These are phyloP conservation scores for Leucophenga maculata DNA, from an alignment of 2,888 invertebrate genomes.

Conservation along the genomic window DNA sequence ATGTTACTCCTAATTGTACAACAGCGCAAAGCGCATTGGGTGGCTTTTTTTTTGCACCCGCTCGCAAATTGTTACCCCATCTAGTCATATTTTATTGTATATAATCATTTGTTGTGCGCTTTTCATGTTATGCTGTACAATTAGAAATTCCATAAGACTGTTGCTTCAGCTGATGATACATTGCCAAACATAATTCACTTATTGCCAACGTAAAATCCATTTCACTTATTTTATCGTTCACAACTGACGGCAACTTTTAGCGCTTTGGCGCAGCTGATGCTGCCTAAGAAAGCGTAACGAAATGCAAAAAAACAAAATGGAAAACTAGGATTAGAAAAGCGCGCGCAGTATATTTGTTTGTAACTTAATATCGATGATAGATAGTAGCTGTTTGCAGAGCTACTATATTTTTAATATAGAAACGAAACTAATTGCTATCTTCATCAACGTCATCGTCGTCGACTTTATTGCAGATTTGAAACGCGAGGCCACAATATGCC, in stretches of 20 bases:
- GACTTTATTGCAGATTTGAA: slow-evolving; percentile 87
- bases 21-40: slow-evolving; percentile 26
- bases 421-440: background rate
- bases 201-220: slow-evolving; percentile 48
- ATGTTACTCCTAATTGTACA: slow-evolving; percentile 56
- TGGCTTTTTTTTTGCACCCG: background rate
- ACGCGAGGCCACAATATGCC: slow-evolving; percentile 98
- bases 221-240: slow-evolving; percentile 26
- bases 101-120: slow-evolving; percentile 12
- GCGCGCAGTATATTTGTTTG: background rate
- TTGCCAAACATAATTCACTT: slow-evolving; percentile 56
- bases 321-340: background rate
- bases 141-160: slow-evolving; percentile 58
- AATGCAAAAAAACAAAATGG: background rate
- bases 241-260: slow-evolving; percentile 20
- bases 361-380: slow-evolving; percentile 11
- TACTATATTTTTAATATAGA: background rate
- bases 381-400: too few relatives aligned
- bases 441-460: slow-evolving; percentile 19
- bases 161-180: slow-evolving; percentile 59
- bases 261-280: background rate
- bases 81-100: slow-evolving; percentile 16
- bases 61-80: background rate
- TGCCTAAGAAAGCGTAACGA: background rate
- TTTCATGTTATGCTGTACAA: slow-evolving; percentile 37